Conservation (phyloP, 2,888 invertebrate genomes). For the Saturnia pavonia region DNA sequence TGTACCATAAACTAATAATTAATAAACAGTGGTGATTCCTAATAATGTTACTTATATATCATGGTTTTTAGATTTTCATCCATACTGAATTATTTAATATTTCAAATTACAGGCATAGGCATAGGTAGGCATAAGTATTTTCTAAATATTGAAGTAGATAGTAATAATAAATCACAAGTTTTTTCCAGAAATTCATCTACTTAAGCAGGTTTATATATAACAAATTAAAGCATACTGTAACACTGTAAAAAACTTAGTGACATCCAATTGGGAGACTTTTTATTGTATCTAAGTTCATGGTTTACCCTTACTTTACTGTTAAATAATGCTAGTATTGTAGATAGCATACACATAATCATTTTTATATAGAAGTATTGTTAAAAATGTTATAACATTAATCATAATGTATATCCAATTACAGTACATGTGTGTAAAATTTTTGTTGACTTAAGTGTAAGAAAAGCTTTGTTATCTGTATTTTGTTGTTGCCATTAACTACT, state of each 20-base stretch:
- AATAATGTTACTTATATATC: background rate
- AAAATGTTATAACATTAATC: background rate
- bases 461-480: conserved; percentile 12
- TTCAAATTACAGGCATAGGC: background rate
- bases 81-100: background rate
- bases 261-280: background rate
- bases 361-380: background rate
- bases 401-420: background rate
- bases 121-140: background rate
- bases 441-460: conserved; percentile 11
- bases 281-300: background rate
- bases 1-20: conserved; percentile 19
- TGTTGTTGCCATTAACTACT: conserved; percentile 64
- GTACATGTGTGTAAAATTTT: background rate
- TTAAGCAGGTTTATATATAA: background rate
- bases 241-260: background rate
- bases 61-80: background rate
- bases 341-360: conserved; percentile 1
- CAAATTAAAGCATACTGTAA: background rate
- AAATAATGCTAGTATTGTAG: background rate
- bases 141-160: background rate
- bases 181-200: background rate
- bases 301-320: background rate
- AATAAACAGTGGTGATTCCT: background rate
- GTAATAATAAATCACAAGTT: background rate